phyloP scores from a whole-genome alignment of 1,140 invertebrate species.

The Drosophila trapezifrons region DNA sequence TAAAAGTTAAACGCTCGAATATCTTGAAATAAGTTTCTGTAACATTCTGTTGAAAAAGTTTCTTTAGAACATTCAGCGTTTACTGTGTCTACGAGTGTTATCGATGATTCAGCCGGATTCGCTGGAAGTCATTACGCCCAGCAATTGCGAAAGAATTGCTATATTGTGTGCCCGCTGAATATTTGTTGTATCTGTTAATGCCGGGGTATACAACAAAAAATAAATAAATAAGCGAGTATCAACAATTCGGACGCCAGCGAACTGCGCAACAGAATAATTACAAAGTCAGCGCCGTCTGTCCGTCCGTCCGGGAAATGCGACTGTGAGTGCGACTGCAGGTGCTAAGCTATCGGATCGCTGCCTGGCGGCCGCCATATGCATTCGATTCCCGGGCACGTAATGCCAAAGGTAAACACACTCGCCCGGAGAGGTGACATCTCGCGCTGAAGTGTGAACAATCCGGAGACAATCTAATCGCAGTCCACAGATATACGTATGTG shows the following conservation, averaged over 20 bases:
- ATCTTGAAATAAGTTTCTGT: too few species aligned
- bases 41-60: too few species aligned
- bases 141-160: constrained; percentile 18
- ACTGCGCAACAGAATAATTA: constrained; percentile 77
- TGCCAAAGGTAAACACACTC: constrained; percentile 66
- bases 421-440: constrained; percentile 28
- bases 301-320: constrained; percentile 43
- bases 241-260: constrained; percentile 30
- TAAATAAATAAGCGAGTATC: constrained; percentile 34
- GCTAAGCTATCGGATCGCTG: constrained; percentile 15
- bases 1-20: too few species aligned
- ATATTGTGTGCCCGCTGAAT: constrained; percentile 8
- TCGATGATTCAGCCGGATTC: constrained; percentile 23
- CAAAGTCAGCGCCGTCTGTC: constrained; percentile 54
- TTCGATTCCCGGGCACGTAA: constrained; percentile 60
- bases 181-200: constrained; percentile 29
- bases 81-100: background rate
- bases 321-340: constrained; percentile 60
- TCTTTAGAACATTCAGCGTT: constrained; percentile 9
- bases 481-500: background rate
- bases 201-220: constrained; percentile 21
- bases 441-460: constrained; percentile 17
- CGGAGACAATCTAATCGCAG: constrained; percentile 58
- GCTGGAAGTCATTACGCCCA: constrained; percentile 7
- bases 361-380: constrained; percentile 57